These are phyloP conservation scores for Pantherophis guttatus DNA, from an alignment of 2,113 vertebrate species.

Conservation along the genomic window DNA sequence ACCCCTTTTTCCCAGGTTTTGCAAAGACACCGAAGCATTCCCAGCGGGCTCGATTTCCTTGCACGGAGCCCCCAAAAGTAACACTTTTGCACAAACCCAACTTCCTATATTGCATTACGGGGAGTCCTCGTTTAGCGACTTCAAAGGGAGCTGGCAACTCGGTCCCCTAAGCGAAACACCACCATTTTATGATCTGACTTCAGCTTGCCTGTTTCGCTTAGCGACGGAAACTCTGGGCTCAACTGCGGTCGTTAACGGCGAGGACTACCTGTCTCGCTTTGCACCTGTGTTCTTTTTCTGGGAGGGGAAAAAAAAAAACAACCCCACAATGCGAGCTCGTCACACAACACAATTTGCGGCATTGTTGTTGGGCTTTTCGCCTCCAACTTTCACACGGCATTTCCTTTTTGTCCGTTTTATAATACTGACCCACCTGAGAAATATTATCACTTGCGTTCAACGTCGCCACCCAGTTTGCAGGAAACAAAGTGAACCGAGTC, in stretches of 20 bases:
- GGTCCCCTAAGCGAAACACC: neutral
- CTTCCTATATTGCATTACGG: neutral
- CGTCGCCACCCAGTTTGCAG: neutral
- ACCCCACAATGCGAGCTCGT: no score
- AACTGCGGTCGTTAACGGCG: neutral
- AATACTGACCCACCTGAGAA: neutral
- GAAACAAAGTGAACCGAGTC: neutral
- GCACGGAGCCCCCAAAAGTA: no score
- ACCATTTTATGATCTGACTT: neutral
- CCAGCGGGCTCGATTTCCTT: neutral
- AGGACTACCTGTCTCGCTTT: neutral
- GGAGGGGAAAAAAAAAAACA: no score
- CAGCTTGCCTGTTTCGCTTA: neutral
- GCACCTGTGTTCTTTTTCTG: neutral
- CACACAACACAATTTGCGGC: no score
- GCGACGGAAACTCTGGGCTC: no score
- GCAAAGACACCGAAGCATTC: neutral
- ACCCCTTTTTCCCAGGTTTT: neutral
- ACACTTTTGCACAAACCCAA: neutral
- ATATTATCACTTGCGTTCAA: neutral
- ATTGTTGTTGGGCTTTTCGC: neutral
- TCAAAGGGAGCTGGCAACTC: neutral
- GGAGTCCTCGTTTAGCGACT: neutral
- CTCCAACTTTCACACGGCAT: neutral
- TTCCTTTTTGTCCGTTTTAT: neutral